Conservation (phyloP, 2,113 vertebrate species). For the Silurus meridionalis region DNA sequence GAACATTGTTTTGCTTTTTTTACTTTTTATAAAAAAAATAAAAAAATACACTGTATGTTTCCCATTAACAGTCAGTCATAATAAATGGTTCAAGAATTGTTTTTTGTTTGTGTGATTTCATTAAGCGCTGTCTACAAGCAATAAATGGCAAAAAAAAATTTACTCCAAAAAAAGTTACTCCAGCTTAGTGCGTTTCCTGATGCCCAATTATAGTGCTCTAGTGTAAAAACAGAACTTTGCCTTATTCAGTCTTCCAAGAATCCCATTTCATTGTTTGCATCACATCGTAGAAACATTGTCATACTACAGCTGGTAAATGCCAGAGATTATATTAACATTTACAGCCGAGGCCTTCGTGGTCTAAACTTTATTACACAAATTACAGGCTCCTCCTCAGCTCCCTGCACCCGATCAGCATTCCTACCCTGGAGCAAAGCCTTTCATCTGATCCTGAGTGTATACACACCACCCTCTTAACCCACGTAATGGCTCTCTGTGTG, state of each 20-base stretch:
- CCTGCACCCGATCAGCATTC: constrained; percentile 57
- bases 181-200: neutral
- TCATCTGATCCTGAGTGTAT: constrained; percentile 57
- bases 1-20: neutral
- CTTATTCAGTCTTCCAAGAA: neutral
- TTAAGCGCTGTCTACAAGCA: neutral
- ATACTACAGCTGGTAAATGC: constrained; percentile 4
- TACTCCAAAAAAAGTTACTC: neutral
- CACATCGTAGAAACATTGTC: neutral
- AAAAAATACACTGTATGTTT: constrained; percentile 8
- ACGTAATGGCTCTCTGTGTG: constrained; percentile 45
- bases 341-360: constrained; percentile 18
- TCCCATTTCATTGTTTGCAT: constrained; percentile 14
- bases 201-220: neutral
- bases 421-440: constrained; percentile 63
- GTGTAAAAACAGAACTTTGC: neutral
- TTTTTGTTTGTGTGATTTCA: neutral
- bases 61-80: constrained; percentile 33
- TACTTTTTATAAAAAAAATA: constrained; percentile 25
- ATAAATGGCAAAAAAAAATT: neutral
- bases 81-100: constrained; percentile 32
- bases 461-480: constrained; percentile 46
- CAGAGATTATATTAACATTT: constrained; percentile 33
- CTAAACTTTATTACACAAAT: constrained; percentile 63
- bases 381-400: constrained; percentile 53